These are phyloP conservation scores for Himalopsyche japonica DNA, from an alignment of 2,888 invertebrate genomes.

Conservation along the genomic window DNA sequence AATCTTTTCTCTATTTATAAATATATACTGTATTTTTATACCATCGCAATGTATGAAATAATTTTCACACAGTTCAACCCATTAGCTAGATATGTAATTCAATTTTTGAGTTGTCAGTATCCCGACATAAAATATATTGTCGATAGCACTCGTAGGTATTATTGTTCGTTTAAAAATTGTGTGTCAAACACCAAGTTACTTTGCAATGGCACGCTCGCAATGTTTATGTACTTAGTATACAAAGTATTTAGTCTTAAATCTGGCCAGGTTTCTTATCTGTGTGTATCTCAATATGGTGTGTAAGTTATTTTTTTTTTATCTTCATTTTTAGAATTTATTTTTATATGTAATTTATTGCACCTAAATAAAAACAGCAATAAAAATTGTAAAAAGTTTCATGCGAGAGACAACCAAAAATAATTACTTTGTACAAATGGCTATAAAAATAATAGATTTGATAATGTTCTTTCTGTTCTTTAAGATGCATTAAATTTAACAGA, in stretches of 20 bases:
- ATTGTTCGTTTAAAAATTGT: conserved; percentile 7
- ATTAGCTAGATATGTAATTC: conserved; percentile 2
- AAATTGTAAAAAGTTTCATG: background rate
- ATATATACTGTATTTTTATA: background rate
- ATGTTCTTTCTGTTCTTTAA: too few species aligned
- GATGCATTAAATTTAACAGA: too few species aligned
- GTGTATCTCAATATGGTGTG: background rate
- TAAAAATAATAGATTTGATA: too few species aligned
- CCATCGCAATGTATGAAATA: background rate
- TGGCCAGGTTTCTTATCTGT: background rate
- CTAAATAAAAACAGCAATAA: background rate
- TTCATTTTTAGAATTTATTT: background rate
- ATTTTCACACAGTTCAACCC: background rate
- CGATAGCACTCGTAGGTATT: background rate
- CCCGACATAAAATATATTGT: background rate
- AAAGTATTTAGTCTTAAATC: background rate
- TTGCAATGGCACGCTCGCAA: conserved; percentile 36
- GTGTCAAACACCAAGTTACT: conserved; percentile 11
- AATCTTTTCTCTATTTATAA: background rate
- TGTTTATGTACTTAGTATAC: conserved; percentile 28
- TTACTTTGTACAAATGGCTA: too few species aligned
- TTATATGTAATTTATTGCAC: background rate
- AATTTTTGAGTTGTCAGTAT: background rate
- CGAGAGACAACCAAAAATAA: background rate
- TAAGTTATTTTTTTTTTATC: background rate